Evolutionary conservation across 2,888 invertebrate species (phyloP), one percentile per base, ranked within the genome.

Genomic region (Megaustenia siamemsis): DNA sequence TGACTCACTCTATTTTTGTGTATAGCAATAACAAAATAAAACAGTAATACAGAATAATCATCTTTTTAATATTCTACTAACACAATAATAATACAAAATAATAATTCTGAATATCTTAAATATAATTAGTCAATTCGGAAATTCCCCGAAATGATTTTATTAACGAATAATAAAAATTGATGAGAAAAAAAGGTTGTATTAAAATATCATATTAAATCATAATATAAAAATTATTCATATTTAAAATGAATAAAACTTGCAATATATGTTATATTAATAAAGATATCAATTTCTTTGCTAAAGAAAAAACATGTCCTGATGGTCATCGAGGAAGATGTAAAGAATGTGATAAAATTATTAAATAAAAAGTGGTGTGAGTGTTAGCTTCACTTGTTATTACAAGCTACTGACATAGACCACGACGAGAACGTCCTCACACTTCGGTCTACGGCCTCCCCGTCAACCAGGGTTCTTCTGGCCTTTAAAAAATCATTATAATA

Each of bases 371-470:
- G 28, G 76, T 76, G 76, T 32, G 76, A 45, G 45, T 71, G 40
- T 71, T 32, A 45, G 45, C 53, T 45, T 76, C 53, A 32, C 45
- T 76, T 76, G 43, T 4, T 43, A 49, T 66, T 28, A 32, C 66
- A 66, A 66, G 66, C 28, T 66, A 66, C 66, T 66, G 66, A 66
- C 66, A 66, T 66, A 66, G 66, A 66, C 66, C 66, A 66, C 32
- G 66, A 66, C 66, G 66, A 66, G 66, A 66, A 66, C 66, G 28
- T 66, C 66, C 66, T 66, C 66, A 66, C 66, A 66, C 66, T 66
- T 66, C 66, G 15, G 66, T 66, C 66, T 66, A 66, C 66, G 28
- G 15, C 66, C 66, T 66, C 28, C 66, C 66, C 6, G 24, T 28
- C 66, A 60, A 21, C 60, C 60, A 12, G 15, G 60, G 60, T 12